Percentiles rank a stretch among this genome's conserved stretches.
These are phyloP conservation scores for Parauchenoglanis punctatus DNA, from an alignment of 2,797 vertebrate genomes.

Conservation along the genomic window DNA sequence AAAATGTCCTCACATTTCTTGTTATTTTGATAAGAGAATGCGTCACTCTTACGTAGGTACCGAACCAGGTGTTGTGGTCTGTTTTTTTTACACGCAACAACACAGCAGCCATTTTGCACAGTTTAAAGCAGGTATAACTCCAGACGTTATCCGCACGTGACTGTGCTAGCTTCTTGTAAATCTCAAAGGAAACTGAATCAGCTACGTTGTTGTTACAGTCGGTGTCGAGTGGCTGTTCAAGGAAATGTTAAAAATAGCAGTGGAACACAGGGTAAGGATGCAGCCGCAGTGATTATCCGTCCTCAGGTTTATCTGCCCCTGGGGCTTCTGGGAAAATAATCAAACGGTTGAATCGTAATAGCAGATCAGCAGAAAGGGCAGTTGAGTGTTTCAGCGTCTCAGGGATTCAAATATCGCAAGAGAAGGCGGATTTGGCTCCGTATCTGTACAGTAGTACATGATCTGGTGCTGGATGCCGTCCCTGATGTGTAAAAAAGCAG, in stretches of 20 bases:
- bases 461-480: neutral
- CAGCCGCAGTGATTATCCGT: neutral
- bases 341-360: constrained; percentile 51
- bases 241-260: constrained; percentile 8
- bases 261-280: neutral
- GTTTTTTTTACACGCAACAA: neutral
- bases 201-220: neutral
- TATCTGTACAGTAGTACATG: constrained; percentile 1
- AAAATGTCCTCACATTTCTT: neutral
- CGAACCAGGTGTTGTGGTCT: neutral
- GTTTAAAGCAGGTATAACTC: neutral
- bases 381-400: constrained; percentile 45
- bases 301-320: constrained; percentile 30
- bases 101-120: neutral
- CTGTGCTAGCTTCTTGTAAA: neutral
- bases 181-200: neutral
- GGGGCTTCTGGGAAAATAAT: constrained; percentile 69
- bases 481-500: neutral
- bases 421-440: constrained; percentile 43
- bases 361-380: constrained; percentile 57
- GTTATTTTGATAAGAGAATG: neutral
- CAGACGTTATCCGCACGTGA: neutral
- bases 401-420: constrained; percentile 39
- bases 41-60: neutral
- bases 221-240: neutral